A percentile compares a stretch with the other conserved stretches of the same genome.
phyloP scores from a whole-genome alignment of 1,140 invertebrate species.

The Drosophila pseudoananassae region DNA sequence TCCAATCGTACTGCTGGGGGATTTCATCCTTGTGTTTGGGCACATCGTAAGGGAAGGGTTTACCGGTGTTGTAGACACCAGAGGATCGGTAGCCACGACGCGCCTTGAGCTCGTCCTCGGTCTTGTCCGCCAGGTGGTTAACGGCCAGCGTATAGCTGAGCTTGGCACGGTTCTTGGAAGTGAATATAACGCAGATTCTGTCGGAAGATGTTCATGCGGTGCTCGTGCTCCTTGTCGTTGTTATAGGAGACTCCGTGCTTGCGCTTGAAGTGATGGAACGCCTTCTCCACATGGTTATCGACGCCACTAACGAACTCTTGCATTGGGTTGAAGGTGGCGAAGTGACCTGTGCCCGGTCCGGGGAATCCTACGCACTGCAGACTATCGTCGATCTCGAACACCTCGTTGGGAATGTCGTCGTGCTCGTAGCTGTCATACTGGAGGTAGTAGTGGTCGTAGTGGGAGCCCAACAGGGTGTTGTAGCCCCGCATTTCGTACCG shows the following conservation, averaged over 20 bases:
- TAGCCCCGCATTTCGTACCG: slow-evolving; percentile 97
- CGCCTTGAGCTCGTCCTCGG: slow-evolving; percentile 91
- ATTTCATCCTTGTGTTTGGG: slow-evolving; percentile 81
- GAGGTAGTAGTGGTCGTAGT: slow-evolving; percentile 98
- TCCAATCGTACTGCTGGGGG: slow-evolving; percentile 94
- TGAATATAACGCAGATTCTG: slow-evolving; percentile 95
- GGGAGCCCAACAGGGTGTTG: slow-evolving; percentile 95
- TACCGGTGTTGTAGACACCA: slow-evolving; percentile 88
- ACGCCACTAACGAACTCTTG: slow-evolving; percentile 92
- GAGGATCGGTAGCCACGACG: slow-evolving; percentile 90
- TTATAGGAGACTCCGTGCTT: slow-evolving; percentile 90
- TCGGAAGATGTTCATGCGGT: slow-evolving; percentile 92
- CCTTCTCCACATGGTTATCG: slow-evolving; percentile 90
- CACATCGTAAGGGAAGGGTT: slow-evolving; percentile 87
- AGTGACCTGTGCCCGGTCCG: slow-evolving; percentile 91
- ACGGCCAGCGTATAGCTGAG: slow-evolving; percentile 90
- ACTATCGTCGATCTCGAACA: slow-evolving; percentile 89
- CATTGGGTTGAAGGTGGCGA: slow-evolving; percentile 96
- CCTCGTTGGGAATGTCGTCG: slow-evolving; percentile 88
- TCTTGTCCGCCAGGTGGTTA: slow-evolving; percentile 95
- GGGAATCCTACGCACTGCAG: slow-evolving; percentile 92
- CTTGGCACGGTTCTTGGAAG: slow-evolving; percentile 92
- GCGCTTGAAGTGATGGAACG: slow-evolving; percentile 91
- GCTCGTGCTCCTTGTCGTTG: slow-evolving; percentile 87
- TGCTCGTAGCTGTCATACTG: slow-evolving; percentile 91